Percentiles rank a stretch among this genome's conserved stretches.
Evolutionary conservation across 2,797 vertebrate genomes (phyloP).

Genomic region (Ceyx erithaca): DNA sequence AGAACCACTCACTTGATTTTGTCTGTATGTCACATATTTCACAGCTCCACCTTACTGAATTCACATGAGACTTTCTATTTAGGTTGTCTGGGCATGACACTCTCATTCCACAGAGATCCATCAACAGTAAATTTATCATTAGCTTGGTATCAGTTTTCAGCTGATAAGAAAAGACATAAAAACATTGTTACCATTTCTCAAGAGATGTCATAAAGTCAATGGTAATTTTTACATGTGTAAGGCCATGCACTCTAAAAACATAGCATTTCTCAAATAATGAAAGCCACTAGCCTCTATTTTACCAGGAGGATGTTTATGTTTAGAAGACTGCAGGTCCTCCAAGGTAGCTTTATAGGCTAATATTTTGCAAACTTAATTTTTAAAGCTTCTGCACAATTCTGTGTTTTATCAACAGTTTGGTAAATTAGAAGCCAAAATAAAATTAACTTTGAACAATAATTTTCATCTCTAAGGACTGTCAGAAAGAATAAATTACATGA

Average conservation of each 20-base stretch:
- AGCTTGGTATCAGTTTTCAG: neutral
- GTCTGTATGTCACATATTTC: neutral
- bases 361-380: slow-evolving; percentile 67
- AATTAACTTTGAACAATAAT: slow-evolving; percentile 46
- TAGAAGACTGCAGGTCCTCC: neutral
- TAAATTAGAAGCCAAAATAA: slow-evolving; percentile 20
- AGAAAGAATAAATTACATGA: slow-evolving; percentile 54
- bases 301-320: neutral
- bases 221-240: neutral
- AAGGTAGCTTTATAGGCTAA: neutral
- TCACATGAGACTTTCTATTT: neutral
- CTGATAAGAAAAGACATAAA: neutral
- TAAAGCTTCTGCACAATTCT: slow-evolving; percentile 64
- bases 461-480: slow-evolving; percentile 62
- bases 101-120: neutral
- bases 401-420: slow-evolving; percentile 69
- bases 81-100: neutral
- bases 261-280: neutral
- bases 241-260: neutral
- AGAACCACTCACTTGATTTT: neutral
- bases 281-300: neutral
- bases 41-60: neutral
- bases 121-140: neutral
- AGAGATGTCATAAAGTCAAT: neutral
- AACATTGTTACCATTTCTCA: neutral